Base-by-base conservation (phyloP, 2,797 vertebrate species). In the Macropus fuliginosus region DNA sequence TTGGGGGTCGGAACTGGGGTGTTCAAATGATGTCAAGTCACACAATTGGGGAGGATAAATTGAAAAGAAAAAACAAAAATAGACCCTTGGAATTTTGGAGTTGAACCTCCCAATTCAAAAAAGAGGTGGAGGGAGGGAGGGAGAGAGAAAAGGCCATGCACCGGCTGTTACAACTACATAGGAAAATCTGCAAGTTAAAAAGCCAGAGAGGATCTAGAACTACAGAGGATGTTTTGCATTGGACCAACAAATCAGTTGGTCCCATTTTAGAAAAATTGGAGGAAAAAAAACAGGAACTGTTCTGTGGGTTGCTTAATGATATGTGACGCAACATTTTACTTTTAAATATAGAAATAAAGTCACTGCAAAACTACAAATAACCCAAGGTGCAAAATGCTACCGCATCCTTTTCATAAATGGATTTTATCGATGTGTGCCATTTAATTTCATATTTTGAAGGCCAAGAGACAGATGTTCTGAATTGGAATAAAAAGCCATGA, bases 291-390 rank as follows among this genome's bases (percentile, higher is more conserved):
- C 94, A 92, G 97, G 96, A 97, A 89, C 95, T 66, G 50, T 91
- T 95, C 93, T 95, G 98, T 97, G 97, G 97, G 97, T 40, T 97
- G 97, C 95, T 96, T 96, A 97, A 97, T 97, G 97, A 96, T 2
- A 90, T 16, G 95, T 97, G 97, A 96, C 94, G 97, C 96, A 98
- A 97, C 97, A 94, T 97, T 97, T 97, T 97, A 97, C 96, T 93
- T 95, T 97, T 98, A 97, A 97, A 98, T 97, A 97, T 97, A 97
- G 98, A 98, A 97, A 96, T 93, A 93, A 95, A 97, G 95, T 94
- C 87, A 93, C 96, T 95, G 92, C 55, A 94, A 95, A 74, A 56
- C 96, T 97, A 95, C 94, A 97, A 96, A 98, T 97, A 98, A 96
- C 96, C 96, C 93, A 1, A 40, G 94, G 95, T 96, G 29, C 91